Evolutionary conservation across 2,888 invertebrate species (phyloP).

Genomic region (Plutella xylostella): DNA sequence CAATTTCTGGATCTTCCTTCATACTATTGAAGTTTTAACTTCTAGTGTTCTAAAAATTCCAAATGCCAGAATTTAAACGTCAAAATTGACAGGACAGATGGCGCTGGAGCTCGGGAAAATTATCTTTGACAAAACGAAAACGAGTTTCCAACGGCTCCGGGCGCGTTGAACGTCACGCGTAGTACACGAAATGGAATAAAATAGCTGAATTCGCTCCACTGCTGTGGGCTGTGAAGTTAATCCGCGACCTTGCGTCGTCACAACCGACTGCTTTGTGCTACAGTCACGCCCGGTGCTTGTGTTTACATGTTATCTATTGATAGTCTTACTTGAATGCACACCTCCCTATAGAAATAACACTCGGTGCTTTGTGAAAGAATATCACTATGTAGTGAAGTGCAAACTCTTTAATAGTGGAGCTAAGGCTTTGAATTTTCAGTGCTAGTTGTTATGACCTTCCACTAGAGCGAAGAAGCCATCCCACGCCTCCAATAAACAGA

Average conservation of each 20-base stretch:
- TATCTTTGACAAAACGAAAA: conserved; percentile 8
- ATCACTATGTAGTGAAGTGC: conserved; percentile 19
- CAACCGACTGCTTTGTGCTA: conserved; percentile 30
- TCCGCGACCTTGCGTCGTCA: conserved; percentile 37
- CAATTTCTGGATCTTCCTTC: no score
- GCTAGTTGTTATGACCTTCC: conserved; percentile 49
- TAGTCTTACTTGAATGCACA: conserved; percentile 26
- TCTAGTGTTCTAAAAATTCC: no score
- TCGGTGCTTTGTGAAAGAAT: neutral
- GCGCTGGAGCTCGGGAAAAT: neutral
- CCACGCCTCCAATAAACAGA: conserved; percentile 55
- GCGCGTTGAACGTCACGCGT: conserved; percentile 17
- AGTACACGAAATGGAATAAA: neutral
- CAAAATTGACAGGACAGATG: no score
- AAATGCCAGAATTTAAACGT: no score
- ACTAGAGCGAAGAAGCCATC: conserved; percentile 46
- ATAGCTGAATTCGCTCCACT: conserved; percentile 28
- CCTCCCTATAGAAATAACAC: conserved; percentile 11
- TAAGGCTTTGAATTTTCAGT: no score
- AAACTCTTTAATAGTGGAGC: no score
- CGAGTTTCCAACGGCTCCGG: conserved; percentile 20
- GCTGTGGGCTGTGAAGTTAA: conserved; percentile 22
- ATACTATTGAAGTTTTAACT: no score
- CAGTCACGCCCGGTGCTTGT: conserved; percentile 52
- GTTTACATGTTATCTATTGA: conserved; percentile 44